Base-by-base conservation (phyloP, 2,888 invertebrate species). In the Cremastinae sp. region DNA sequence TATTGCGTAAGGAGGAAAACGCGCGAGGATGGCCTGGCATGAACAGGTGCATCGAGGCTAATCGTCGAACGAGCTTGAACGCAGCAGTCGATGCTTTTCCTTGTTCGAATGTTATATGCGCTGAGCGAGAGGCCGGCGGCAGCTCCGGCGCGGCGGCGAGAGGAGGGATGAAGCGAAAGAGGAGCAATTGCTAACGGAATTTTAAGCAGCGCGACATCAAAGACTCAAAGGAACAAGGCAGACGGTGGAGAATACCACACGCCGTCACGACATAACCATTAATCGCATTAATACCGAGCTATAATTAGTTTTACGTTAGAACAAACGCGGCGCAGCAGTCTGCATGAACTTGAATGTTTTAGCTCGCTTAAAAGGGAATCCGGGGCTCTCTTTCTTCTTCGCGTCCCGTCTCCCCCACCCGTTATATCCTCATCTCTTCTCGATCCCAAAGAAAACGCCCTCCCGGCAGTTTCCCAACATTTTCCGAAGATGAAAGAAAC, bases 261-360 rank as follows among this genome's bases (percentile, higher is more conserved):
- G 10, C 16, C 20, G 10, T 74, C 62, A 74, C 78, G 51, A 64
- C 69, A 76, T 80, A 78, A 74, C 81, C 81, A 81, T 83, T 84
- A 81, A 84, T 81, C 83, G 82, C 80, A 79, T 83, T 83, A 82
- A 78, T 81, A 78, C 64, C 54, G 83, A 71, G 76, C 79, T 74
- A 75, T 83, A 85, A 85, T 85, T 84, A 84, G 81, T 80, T 81
- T 81, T 73, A 59, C 75, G 68, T 54, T 58, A 34, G 47, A 78
- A 74, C 58, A 73, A 70, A 54, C 36, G 66, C 9, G 14, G 41
- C 43, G 16, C 34, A 22, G 0, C n/a, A 28, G 28, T 14, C 70
- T 43, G 53, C 59, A 74, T 65, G 69, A 59, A 64, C 68, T 70
- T 74, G 18, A 68, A 77, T 79, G 66, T 78, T 75, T 80, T 69